phyloP scores from a whole-genome alignment of 2,797 vertebrate species.

The Melanotaenia pygmaea region DNA sequence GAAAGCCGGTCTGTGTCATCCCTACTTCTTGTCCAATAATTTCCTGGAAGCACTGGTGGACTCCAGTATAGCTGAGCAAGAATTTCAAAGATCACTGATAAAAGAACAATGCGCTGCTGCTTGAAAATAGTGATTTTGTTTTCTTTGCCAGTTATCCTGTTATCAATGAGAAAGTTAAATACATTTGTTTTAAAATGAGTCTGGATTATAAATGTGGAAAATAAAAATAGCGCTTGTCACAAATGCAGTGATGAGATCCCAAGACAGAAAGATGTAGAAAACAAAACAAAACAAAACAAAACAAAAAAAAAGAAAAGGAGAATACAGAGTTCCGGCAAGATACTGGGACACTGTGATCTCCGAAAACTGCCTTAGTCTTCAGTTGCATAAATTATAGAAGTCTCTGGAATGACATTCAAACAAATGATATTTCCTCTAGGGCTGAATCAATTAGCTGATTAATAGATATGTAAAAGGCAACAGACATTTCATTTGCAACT shows the following conservation, averaged over 20 bases:
- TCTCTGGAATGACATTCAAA: neutral
- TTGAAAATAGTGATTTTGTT: no score
- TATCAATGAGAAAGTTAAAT: no score
- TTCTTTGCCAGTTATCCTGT: no score
- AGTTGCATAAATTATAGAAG: neutral
- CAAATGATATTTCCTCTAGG: neutral
- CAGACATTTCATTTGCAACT: constrained; percentile 13
- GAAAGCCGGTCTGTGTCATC: no score
- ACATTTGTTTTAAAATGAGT: neutral
- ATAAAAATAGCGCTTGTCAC: neutral
- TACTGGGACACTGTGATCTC: neutral
- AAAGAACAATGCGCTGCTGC: no score
- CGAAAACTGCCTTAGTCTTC: neutral
- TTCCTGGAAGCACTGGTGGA: no score
- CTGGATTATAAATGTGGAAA: neutral
- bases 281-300: no score
- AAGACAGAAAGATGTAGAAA: neutral
- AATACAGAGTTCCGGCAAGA: neutral
- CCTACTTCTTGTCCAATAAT: no score
- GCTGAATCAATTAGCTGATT: constrained; percentile 15
- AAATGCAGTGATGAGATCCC: neutral
- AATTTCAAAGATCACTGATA: no score
- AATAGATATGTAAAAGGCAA: neutral
- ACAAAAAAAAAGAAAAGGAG: neutral
- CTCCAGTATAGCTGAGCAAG: no score